These are phyloP conservation scores for Achlya flavicornis DNA, from an alignment of 2,888 invertebrate genomes.

Conservation along the genomic window DNA sequence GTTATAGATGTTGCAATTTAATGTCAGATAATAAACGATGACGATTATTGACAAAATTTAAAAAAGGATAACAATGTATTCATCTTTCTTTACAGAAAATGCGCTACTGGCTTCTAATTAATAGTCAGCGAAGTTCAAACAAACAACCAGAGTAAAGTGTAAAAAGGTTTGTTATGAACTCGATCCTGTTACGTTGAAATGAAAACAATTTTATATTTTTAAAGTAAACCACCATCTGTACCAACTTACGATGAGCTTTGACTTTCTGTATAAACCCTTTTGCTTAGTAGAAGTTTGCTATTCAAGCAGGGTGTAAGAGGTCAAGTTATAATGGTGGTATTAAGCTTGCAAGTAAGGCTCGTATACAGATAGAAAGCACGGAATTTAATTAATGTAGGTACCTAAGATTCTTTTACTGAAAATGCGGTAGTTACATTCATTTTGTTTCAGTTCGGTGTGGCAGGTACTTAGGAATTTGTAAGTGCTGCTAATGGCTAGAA, in stretches of 20 bases:
- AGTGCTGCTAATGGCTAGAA: constrained; percentile 45
- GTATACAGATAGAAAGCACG: constrained; percentile 45
- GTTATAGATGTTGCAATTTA: no score
- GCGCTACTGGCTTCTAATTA: background rate
- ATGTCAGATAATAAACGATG: no score
- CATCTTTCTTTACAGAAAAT: background rate
- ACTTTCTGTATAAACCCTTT: background rate
- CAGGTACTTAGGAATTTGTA: constrained; percentile 47
- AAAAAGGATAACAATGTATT: no score
- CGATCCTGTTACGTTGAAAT: background rate
- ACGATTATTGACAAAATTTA: no score
- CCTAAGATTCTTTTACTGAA: constrained; percentile 32
- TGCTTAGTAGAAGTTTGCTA: background rate
- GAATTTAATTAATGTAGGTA: constrained; percentile 69
- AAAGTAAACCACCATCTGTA: background rate
- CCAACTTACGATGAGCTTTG: constrained; percentile 1
- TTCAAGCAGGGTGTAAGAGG: background rate
- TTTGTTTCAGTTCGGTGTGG: constrained; percentile 43
- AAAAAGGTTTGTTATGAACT: constrained; percentile 6
- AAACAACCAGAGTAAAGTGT: constrained; percentile 1
- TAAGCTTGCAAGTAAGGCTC: constrained; percentile 28
- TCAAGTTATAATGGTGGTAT: constrained; percentile 5
- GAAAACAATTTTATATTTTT: constrained; percentile 8
- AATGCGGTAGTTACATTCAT: constrained; percentile 28
- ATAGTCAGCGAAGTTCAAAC: background rate